Conservation (phyloP, 64 coral and sea anemone genomes). For the Montipora efflorescens region DNA sequence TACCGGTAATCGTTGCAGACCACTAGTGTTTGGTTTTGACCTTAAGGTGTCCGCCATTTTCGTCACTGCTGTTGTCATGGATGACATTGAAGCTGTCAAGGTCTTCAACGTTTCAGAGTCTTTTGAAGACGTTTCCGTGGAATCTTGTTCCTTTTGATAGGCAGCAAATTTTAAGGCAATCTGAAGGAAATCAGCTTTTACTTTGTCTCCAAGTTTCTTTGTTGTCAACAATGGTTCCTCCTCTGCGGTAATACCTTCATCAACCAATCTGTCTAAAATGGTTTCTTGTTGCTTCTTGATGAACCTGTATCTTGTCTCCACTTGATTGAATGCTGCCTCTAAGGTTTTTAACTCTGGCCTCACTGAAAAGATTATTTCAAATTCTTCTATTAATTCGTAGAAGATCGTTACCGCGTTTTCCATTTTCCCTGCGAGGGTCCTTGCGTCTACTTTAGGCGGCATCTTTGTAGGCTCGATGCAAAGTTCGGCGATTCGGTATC, state of each 20-base stretch:
- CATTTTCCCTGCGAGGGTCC: slow-evolving; percentile 18
- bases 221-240: too few species aligned
- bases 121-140: too few species aligned
- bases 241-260: too few species aligned
- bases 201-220: too few species aligned
- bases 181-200: too few species aligned
- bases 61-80: neutral
- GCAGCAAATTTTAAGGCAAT: too few species aligned
- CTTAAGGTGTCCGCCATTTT: neutral
- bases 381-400: slow-evolving; percentile 78
- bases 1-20: neutral
- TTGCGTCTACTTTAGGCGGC: slow-evolving; percentile 34
- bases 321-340: slow-evolving; percentile 52
- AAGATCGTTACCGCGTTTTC: slow-evolving; percentile 50
- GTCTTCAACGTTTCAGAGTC: slow-evolving; percentile 15
- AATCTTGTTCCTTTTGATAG: too few species aligned
- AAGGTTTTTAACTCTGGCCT: slow-evolving; percentile 66
- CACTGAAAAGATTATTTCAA: slow-evolving; percentile 61
- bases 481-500: too few species aligned
- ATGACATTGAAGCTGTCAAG: neutral
- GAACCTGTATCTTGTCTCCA: slow-evolving; percentile 56
- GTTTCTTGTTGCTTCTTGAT: slow-evolving; percentile 66
- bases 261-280: too few species aligned
- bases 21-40: neutral
- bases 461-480: neutral